A percentile compares a stretch with the other conserved stretches of the same genome.
Conservation (phyloP, 2,113 vertebrate genomes). For the Struthidea cinerea region DNA sequence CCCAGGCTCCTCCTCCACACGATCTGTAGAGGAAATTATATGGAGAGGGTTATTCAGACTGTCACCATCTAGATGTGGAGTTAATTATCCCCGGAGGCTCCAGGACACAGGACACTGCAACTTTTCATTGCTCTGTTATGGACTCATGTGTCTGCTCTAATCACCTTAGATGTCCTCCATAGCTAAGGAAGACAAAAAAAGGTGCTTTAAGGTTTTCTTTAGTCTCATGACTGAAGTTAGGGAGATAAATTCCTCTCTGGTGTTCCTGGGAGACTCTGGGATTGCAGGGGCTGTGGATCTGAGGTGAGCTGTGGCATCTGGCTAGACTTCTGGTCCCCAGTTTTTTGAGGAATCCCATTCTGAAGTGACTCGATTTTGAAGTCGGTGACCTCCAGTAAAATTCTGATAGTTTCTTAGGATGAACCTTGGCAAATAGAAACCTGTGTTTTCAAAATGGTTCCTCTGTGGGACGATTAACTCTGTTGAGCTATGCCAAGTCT, state of each 20-base stretch:
- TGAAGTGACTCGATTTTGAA: background rate
- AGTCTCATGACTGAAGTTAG: background rate
- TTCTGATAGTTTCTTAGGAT: background rate
- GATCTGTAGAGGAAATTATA: background rate
- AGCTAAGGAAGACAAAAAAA: background rate
- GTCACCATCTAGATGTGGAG: background rate
- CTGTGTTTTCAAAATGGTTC: background rate
- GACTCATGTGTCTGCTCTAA: background rate
- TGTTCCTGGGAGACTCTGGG: background rate
- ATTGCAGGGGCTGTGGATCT: background rate
- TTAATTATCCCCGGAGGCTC: background rate
- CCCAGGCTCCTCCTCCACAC: background rate
- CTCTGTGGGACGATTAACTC: background rate
- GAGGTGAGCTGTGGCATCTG: background rate
- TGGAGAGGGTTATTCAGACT: background rate
- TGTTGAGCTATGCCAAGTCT: background rate
- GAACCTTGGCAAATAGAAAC: background rate
- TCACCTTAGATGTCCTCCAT: background rate
- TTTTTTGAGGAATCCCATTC: background rate
- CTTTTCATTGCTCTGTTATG: background rate
- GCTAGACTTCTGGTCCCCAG: accelerated
- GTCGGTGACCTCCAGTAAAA: background rate
- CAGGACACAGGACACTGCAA: background rate
- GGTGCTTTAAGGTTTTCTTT: background rate
- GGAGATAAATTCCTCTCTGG: background rate